Conservation (phyloP, 2,113 vertebrate species). For the Microtus pennsylvanicus region DNA sequence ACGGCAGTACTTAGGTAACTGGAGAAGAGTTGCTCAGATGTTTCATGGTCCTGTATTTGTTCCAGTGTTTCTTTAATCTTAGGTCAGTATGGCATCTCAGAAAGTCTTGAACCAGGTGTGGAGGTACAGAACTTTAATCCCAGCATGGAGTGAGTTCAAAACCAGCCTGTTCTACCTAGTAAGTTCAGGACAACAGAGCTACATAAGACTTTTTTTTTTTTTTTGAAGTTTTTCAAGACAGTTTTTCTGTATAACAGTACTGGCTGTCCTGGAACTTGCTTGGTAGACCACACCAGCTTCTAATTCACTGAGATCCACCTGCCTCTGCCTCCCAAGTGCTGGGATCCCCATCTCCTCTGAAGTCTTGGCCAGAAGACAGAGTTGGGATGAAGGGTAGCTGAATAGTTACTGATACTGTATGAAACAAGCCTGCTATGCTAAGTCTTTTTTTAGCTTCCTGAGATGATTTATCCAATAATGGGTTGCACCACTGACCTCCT, state of each 20-base stretch:
- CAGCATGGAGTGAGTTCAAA: not conserved
- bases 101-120: not conserved
- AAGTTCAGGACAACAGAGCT: not conserved
- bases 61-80: constrained; percentile 1
- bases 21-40: not conserved
- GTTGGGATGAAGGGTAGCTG: not conserved
- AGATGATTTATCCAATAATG: constrained; percentile 23
- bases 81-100: not conserved
- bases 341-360: not conserved
- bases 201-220: no score
- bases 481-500: not conserved
- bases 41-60: not conserved
- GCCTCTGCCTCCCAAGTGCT: no score
- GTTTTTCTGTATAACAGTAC: no score
- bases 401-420: not conserved
- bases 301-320: no score
- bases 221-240: no score
- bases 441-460: not conserved
- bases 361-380: not conserved
- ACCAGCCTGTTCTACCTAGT: not conserved
- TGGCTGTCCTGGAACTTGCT: no score
- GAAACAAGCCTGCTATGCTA: not conserved
- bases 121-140: not conserved
- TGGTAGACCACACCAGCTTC: no score
- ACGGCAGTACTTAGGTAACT: not conserved